Base-by-base conservation (phyloP, 2,113 vertebrate species). In the Brienomyrus brachyistius region DNA sequence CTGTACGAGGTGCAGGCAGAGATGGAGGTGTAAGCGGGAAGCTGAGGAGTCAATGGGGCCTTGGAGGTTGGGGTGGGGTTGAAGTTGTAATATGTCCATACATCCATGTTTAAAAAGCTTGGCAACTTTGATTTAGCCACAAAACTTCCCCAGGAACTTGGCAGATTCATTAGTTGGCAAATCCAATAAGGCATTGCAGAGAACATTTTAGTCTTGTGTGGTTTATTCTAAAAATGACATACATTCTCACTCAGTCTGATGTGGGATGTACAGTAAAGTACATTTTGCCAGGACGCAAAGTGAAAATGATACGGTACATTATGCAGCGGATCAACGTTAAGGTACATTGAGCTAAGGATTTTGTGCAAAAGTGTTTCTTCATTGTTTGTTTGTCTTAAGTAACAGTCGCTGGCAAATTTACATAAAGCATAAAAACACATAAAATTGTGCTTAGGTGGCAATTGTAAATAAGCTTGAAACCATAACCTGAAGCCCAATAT, bases 221-320 rank as follows among this genome's bases (percentile, higher is more conserved):
- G n/a, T 51, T 51, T 51, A 86, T 86, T 86, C 83, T 86, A 86
- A 86, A 86, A 48, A n/a, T 86, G 10, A 10, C 45, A 27, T 86
- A 50, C 11, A 50, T 27, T 86, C 83, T 50, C 48, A 48, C 83
- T 70, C 62, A 43, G 74, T 80, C 74, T 50, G 21, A 23, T 86
- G 47, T 50, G 47, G 47, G 45, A 86, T 50, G 45, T 86, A 51
- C 5, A 48, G 48, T 27, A 86, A 50, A 86, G 83, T 10, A 85
- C 23, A 27, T 10, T 50, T 50, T 85, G 47, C 43, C 82, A 47
- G 82, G 74, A 80, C 19, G 17, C 74, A 43, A 80, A 80, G 13
- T 4, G 35, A 80, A 80, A 43, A 80, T 43, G 74, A 43, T 43
- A 43, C 31, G 0, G 31, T 80, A 40, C 74, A 80, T 43, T 80